Base-by-base conservation (phyloP, 2,888 invertebrate genomes). In the Drosophila gaucha region DNA sequence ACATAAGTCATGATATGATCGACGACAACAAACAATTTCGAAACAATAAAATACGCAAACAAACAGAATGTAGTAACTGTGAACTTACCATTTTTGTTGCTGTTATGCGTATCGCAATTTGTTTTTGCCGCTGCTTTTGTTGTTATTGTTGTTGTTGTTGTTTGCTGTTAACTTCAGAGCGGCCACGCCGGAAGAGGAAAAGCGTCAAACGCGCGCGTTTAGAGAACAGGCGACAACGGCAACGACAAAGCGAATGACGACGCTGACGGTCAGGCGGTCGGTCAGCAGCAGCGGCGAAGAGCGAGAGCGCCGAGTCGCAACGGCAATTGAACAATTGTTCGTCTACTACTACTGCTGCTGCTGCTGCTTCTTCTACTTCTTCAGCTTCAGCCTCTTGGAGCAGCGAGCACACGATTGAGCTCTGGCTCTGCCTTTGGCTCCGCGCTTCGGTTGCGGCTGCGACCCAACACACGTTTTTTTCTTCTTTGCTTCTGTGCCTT, bases 1-100 rank as follows among this genome's bases (percentile, higher is more conserved):
- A 22, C 66, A 57, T 59, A 65, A 70, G 75, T 74, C 70, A 70
- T 50, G 38, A 33, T 30, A 39, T 31, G 26, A 14, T 8, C 62
- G 39, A 44, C 14, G 47, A 16, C 39, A 52, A 33, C 14, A 38
- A n/a, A 46, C 8, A 10, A 56, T n/a, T n/a, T n/a, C n/a, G n/a
- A 30, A 30, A 63, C 9, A 47, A 28, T 28, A 3, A 51, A 24
- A 24, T 8, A 44, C 26, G 28, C 18, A 31, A 22, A 38, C 6
- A 6, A 33, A 33, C 38, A 36, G 22, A 30, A 39, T 62, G 28
- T 20, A 22, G 9, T 20, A 31, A 28, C 31, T 47, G 35, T 3
- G 6, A 65, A 66, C 75, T 75, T 55, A 74, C 73, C 73, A 74
- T 74, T 74, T 73, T 74, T 70, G 30, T 57, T 52, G 49, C 38